A percentile compares a stretch with the other conserved stretches of the same genome.
Conservation (phyloP, 2,113 vertebrate genomes). For the Pseudorhombus dupliciocellatus region DNA sequence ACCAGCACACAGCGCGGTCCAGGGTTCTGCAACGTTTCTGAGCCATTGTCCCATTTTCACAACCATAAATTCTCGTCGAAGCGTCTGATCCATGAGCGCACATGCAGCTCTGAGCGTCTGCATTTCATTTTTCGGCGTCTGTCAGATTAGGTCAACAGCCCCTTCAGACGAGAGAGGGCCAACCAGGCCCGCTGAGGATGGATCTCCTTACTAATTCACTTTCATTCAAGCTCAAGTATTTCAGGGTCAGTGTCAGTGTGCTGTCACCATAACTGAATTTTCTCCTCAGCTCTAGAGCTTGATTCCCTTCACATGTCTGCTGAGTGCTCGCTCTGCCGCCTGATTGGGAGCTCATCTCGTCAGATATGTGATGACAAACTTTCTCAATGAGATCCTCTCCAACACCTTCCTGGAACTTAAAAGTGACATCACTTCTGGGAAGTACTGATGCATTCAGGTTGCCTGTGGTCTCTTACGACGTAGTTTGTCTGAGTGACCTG, state of each 20-base stretch:
- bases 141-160: neutral
- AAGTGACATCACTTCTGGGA: neutral
- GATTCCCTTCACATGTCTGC: neutral
- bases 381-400: neutral
- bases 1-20: neutral
- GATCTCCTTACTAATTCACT: slow-evolving; percentile 6
- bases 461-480: neutral
- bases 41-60: neutral
- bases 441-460: neutral
- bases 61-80: neutral
- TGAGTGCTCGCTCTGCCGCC: neutral
- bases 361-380: neutral
- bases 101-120: neutral
- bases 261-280: neutral
- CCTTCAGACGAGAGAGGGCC: too few relatives aligned
- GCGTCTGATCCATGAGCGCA: neutral
- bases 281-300: neutral
- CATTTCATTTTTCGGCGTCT: neutral
- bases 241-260: neutral
- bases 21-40: slow-evolving; percentile 5
- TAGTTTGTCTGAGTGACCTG: neutral
- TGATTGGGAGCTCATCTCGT: neutral
- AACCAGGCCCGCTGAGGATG: too few relatives aligned
- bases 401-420: neutral
- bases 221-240: neutral